phyloP scores from a whole-genome alignment of 2,113 vertebrate species.

The Paraplagusia blochii region DNA sequence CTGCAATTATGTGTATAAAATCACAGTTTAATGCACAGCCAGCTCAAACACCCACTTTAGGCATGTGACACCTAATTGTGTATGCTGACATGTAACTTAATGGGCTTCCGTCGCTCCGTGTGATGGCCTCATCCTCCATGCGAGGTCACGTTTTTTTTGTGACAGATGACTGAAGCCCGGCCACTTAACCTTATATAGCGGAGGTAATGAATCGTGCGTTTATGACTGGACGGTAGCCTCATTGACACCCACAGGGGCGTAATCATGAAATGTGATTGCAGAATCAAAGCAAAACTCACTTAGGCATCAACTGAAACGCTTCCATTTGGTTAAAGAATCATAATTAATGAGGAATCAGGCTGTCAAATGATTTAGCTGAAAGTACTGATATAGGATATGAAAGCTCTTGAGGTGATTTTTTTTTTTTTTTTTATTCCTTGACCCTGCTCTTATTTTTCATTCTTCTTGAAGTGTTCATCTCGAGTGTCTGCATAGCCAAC shows the following conservation, averaged over 20 bases:
- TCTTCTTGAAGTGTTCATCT: neutral
- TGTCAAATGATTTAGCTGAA: neutral
- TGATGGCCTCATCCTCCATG: slow-evolving; percentile 27
- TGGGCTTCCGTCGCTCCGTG: slow-evolving; percentile 32
- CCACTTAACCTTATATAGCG: slow-evolving; percentile 41
- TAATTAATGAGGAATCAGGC: neutral
- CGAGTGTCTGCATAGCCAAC: neutral
- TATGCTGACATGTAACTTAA: slow-evolving; percentile 52
- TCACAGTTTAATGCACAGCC: slow-evolving; percentile 41
- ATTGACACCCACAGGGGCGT: slow-evolving; percentile 12
- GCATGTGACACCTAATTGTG: slow-evolving; percentile 56
- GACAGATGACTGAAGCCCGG: slow-evolving; percentile 54
- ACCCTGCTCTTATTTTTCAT: neutral
- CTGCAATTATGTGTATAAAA: slow-evolving; percentile 28
- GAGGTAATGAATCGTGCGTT: slow-evolving; percentile 28
- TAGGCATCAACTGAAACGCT: neutral
- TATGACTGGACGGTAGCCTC: slow-evolving; percentile 10
- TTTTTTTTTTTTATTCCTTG: neutral
- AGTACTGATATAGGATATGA: neutral
- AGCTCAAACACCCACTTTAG: slow-evolving; percentile 8
- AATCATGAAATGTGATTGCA: slow-evolving; percentile 14
- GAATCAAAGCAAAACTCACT: slow-evolving; percentile 12
- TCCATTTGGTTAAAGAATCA: slow-evolving; percentile 1
- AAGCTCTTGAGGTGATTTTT: neutral
- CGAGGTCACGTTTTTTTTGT: slow-evolving; percentile 42